phyloP scores from a whole-genome alignment of 2,797 vertebrate species.

The Gallinago solitaria region DNA sequence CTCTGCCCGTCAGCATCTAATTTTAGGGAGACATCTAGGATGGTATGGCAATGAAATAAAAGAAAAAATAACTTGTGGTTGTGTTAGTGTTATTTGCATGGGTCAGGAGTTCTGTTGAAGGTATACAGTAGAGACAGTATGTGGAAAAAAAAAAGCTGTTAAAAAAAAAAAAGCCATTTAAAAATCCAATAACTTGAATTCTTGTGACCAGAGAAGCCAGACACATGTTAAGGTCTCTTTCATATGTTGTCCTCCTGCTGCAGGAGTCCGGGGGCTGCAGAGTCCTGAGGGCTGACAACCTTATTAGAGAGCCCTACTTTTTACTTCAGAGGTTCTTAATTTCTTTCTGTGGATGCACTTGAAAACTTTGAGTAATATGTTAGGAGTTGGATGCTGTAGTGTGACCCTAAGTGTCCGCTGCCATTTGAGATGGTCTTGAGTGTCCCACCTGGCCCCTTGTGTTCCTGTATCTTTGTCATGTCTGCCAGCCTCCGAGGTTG shows the following conservation, averaged over 20 bases:
- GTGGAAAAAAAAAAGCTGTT: neutral
- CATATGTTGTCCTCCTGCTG: neutral
- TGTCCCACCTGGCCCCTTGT: neutral
- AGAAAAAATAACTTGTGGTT: neutral
- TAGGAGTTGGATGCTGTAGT: neutral
- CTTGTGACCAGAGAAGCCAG: neutral
- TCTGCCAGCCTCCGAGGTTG: neutral
- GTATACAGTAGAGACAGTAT: neutral
- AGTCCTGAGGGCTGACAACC: neutral
- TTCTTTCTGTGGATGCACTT: neutral
- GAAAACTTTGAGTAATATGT: neutral
- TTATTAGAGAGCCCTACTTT: neutral
- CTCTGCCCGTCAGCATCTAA: neutral
- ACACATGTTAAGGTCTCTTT: neutral
- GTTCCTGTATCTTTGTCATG: neutral
- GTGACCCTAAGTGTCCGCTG: neutral
- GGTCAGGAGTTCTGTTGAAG: neutral
- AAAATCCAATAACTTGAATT: neutral
- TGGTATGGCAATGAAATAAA: neutral
- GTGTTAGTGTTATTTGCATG: neutral
- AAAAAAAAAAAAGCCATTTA: neutral
- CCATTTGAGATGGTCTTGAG: neutral
- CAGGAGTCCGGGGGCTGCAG: neutral
- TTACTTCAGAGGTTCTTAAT: neutral
- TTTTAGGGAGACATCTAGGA: neutral